Evolutionary conservation across 37 sponge, comb jelly and placozoan species (phyloP).

Genomic region (Mnemiopsis leidyi): DNA sequence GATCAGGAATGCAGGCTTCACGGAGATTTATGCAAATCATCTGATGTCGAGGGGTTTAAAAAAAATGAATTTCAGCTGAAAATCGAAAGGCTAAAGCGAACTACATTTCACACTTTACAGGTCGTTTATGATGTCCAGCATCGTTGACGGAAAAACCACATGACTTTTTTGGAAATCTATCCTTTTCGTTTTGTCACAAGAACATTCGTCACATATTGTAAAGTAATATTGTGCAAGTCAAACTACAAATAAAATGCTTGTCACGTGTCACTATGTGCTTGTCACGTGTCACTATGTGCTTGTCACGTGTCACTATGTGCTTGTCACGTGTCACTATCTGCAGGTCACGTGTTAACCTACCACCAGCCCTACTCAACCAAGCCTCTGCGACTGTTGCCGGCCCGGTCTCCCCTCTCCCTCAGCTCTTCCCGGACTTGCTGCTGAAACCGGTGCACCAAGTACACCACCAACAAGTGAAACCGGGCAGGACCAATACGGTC

Average conservation of each 20-base stretch:
- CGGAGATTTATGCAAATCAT: no score
- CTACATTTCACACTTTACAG: no score
- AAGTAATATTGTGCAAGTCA: no score
- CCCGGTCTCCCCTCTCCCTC: neutral
- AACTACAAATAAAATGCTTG: no score
- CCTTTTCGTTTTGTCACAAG: neutral
- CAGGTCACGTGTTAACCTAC: neutral
- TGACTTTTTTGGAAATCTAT: no score
- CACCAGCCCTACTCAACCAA: neutral
- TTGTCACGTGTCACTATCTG: neutral
- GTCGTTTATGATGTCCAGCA: no score
- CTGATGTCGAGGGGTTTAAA: no score
- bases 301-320: neutral
- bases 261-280: neutral
- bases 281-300: neutral
- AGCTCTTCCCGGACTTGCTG: neutral
- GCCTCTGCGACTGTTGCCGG: neutral
- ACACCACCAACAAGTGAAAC: neutral
- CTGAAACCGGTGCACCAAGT: neutral
- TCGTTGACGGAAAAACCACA: no score
- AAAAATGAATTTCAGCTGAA: no score
- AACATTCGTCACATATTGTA: neutral
- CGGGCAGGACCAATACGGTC: neutral
- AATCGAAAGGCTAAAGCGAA: no score
- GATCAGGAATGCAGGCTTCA: no score